Base-by-base conservation (phyloP, 2,888 invertebrate species). In the Dastarcus helophoroides region DNA sequence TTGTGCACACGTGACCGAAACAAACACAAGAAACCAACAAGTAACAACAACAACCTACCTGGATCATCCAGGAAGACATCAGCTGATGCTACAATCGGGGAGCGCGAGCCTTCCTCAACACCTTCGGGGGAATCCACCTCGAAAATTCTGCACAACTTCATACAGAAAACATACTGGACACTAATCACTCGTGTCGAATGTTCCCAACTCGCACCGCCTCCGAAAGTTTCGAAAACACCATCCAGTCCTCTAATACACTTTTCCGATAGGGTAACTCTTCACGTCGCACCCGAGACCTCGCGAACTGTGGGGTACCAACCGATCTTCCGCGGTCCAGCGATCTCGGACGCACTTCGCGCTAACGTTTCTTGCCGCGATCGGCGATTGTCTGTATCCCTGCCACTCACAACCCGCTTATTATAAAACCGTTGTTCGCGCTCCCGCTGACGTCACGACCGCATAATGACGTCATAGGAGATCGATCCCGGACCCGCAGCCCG, bases 381-480 rank as follows among this genome's bases (percentile, higher is more conserved):
- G 31, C 35, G 31, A 28, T 25, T 31, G 34, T 34, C 34, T 34
- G 25, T 56, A 56, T 53, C 53, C 54, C 57, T 55, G 56, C 56
- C 46, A 54, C 52, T 50, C 54, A 51, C 53, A 56, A 56, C 52
- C 53, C 47, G 46, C 53, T 50, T 54, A 58, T 57, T 58, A 58
- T 58, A 58, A 56, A 56, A 56, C 56, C 50, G 48, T 51, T 44
- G 48, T 50, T 54, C 51, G 47, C 38, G 41, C 48, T 46, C 50
- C 48, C 51, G 56, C 50, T 51, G 56, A 56, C 54, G 56, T 56
- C 55, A 56, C 44, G 38, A 34, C 32, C 39, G 32, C 22, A 41
- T 40, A 38, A 38, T 46, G 44, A 46, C 53, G 47, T 48, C 44
- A 41, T 12, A 3, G 26, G 17, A 31, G 34, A 15, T 31, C 30